A percentile compares a stretch with the other conserved stretches of the same genome.
Evolutionary conservation across 2,113 vertebrate species (phyloP).

Genomic region (Perognathus longimembris): DNA sequence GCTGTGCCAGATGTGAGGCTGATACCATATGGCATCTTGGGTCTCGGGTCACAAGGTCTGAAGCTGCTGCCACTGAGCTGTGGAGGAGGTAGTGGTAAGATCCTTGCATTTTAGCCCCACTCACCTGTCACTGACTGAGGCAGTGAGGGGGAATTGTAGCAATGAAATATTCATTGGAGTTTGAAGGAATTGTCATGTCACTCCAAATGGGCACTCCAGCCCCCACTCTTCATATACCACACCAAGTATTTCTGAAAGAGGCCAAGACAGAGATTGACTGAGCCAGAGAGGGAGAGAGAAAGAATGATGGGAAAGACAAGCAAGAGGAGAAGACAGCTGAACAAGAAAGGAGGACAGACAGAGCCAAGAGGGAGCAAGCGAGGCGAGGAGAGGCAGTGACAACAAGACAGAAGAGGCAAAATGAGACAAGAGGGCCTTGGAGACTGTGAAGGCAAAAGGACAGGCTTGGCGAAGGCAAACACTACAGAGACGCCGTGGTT

Average conservation of each 20-base stretch:
- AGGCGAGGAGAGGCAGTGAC: not conserved
- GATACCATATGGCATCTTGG: conserved; percentile 65
- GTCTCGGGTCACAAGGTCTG: conserved; percentile 64
- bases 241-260: conserved; percentile 49
- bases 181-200: conserved; percentile 62
- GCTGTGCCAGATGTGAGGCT: conserved; percentile 73
- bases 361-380: not conserved
- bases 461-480: conserved; percentile 13
- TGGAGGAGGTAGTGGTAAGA: conserved; percentile 57
- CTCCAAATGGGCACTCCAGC: conserved; percentile 34
- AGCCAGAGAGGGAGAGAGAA: conserved; percentile 22
- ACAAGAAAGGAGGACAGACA: conserved; percentile 13
- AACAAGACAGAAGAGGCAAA: conserved; percentile 24
- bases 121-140: conserved; percentile 58
- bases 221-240: conserved; percentile 10
- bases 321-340: conserved; percentile 40
- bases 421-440: not conserved
- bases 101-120: conserved; percentile 24
- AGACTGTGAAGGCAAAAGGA: conserved; percentile 31
- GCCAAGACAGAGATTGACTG: conserved; percentile 49
- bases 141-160: conserved; percentile 47
- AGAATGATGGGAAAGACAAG: conserved; percentile 24
- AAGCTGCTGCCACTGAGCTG: conserved; percentile 55
- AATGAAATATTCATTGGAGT: conserved; percentile 45
- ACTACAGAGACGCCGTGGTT: not conserved